A percentile compares a stretch with the other conserved stretches of the same genome.
phyloP scores from a whole-genome alignment of 2,113 vertebrate species.

The Pteropus alecto region DNA sequence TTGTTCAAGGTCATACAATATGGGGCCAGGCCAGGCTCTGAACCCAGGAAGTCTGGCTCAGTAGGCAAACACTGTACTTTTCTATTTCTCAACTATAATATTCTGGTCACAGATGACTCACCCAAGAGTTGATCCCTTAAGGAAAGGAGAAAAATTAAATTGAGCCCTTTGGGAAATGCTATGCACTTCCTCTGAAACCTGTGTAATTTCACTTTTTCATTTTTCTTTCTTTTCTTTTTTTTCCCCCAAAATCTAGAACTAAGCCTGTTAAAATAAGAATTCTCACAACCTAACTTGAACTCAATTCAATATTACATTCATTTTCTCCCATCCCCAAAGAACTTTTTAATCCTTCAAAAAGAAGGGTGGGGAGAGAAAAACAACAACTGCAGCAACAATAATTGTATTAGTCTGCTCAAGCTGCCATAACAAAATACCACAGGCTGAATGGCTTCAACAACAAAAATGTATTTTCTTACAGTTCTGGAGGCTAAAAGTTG shows the following conservation, averaged over 20 bases:
- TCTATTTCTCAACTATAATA: not conserved
- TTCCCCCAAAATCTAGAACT: not conserved
- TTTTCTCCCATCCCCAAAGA: not conserved
- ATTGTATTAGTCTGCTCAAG: not conserved
- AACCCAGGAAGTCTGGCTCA: not conserved
- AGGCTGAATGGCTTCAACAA: too few species aligned
- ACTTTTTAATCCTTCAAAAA: not conserved
- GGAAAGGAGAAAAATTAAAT: not conserved
- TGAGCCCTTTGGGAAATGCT: not conserved
- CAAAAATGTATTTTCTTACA: not conserved
- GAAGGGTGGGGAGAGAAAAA: not conserved
- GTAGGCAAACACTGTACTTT: not conserved
- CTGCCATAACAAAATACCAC: not conserved
- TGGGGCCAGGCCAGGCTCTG: not conserved
- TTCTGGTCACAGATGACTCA: not conserved
- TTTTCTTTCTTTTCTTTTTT: not conserved
- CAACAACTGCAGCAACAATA: too few species aligned
- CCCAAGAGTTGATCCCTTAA: not conserved
- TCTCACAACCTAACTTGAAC: not conserved
- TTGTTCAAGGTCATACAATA: not conserved
- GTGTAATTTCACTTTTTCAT: not conserved
- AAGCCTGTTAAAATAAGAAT: conserved; percentile 11
- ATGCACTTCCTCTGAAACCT: not conserved
- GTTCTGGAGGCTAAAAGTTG: not conserved
- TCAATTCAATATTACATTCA: not conserved